Conservation (phyloP, 2,888 invertebrate genomes). For the Cephus pygmeus region DNA sequence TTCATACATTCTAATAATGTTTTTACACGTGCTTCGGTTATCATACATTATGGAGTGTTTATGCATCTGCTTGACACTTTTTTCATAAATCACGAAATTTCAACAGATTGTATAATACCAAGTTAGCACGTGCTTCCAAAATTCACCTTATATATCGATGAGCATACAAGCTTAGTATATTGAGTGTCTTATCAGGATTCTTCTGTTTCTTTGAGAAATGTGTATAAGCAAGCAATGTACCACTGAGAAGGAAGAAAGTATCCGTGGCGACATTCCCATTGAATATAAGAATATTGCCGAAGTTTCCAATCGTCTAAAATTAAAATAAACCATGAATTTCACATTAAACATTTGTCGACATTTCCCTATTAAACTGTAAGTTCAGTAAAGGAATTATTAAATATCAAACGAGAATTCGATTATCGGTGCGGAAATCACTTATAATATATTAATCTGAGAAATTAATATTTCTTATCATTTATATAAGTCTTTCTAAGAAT, state of each 20-base stretch:
- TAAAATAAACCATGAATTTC: too few species aligned
- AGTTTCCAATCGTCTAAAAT: conserved; percentile 48
- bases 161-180: conserved; percentile 72
- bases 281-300: conserved; percentile 52
- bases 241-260: conserved; percentile 59
- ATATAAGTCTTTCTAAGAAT: too few species aligned
- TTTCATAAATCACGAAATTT: conserved; percentile 12
- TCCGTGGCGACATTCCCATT: conserved; percentile 60
- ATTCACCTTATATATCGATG: conserved; percentile 76
- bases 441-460: too few species aligned
- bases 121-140: not conserved
- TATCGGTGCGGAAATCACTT: too few species aligned
- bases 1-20: not conserved
- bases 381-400: too few species aligned
- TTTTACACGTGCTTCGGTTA: not conserved
- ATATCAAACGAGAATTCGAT: too few species aligned
- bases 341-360: too few species aligned
- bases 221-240: conserved; percentile 53
- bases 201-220: conserved; percentile 37
- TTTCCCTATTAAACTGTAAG: too few species aligned
- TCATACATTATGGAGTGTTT: too few species aligned
- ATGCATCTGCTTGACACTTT: too few species aligned
- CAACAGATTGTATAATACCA: conserved; percentile 6
- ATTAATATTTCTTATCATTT: too few species aligned
- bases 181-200: conserved; percentile 58